A percentile compares a stretch with the other conserved stretches of the same genome.
Conservation (phyloP, 2,113 vertebrate genomes). For the Oryzias woworae region DNA sequence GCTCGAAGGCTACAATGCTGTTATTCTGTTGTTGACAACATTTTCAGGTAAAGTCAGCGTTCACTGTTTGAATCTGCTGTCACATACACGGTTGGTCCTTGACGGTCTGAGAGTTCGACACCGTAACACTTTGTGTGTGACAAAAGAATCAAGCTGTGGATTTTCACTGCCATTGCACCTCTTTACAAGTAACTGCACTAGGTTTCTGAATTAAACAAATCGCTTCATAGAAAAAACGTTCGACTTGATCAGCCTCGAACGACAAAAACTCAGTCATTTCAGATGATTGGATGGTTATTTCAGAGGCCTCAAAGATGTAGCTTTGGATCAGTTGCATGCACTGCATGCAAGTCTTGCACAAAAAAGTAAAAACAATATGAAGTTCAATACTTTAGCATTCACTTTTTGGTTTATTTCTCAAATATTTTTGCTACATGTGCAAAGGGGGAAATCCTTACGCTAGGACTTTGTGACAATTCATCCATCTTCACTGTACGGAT, state of each 20-base stretch:
- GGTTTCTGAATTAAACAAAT: constrained; percentile 19
- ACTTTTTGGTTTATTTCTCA: constrained; percentile 1
- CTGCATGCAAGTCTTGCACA: constrained; percentile 36
- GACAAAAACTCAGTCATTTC: constrained; percentile 2
- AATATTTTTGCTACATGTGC: not conserved
- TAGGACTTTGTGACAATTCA: constrained; percentile 1
- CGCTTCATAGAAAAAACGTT: constrained; percentile 10
- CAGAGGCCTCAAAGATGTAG: constrained; percentile 43
- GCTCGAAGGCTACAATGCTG: constrained; percentile 64
- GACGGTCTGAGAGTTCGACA: constrained; percentile 2
- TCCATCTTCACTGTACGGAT: constrained; percentile 11
- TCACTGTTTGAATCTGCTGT: constrained; percentile 46
- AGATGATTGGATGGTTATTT: constrained; percentile 30
- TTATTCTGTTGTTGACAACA: constrained; percentile 61
- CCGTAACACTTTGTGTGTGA: constrained; percentile 34
- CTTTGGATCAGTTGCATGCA: constrained; percentile 45
- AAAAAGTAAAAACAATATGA: constrained; percentile 11
- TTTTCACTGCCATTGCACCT: constrained; percentile 58
- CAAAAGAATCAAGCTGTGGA: constrained; percentile 33
- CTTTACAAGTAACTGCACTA: constrained; percentile 29
- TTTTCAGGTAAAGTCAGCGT: constrained; percentile 62
- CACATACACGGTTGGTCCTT: constrained; percentile 23
- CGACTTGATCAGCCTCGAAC: constrained; percentile 6
- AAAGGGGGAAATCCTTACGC: constrained; percentile 24
- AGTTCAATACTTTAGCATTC: constrained; percentile 1